These are phyloP conservation scores for Bilobella aurantiaca DNA, from an alignment of 1,140 invertebrate species.

Conservation along the genomic window DNA sequence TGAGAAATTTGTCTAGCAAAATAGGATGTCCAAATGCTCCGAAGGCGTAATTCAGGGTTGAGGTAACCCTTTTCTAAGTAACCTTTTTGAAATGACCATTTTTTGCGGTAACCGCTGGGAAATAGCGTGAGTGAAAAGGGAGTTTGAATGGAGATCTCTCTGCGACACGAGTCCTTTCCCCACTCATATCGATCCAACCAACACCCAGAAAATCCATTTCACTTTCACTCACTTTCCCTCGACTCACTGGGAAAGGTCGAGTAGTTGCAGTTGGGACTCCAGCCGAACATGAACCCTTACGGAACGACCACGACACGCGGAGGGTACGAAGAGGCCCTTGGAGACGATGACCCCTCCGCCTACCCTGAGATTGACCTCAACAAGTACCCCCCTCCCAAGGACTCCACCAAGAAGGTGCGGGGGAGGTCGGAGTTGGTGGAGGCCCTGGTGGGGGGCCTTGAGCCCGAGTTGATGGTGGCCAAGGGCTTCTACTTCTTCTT, in stretches of 20 bases:
- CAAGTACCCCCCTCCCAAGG: slow-evolving; percentile 63
- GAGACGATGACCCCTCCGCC: slow-evolving; percentile 51
- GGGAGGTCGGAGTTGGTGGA: slow-evolving; percentile 72
- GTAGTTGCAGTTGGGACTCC: not conserved
- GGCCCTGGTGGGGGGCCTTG: slow-evolving; percentile 64
- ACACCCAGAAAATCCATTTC: slow-evolving; percentile 6
- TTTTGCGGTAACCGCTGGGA: too few species aligned
- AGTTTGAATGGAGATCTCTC: too few species aligned
- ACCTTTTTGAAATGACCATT: too few species aligned
- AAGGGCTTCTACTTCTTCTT: slow-evolving; percentile 98
- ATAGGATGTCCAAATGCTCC: too few species aligned
- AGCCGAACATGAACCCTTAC: not conserved
- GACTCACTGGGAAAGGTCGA: not conserved
- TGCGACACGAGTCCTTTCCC: too few species aligned
- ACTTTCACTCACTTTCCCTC: not conserved
- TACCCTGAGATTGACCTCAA: slow-evolving; percentile 62
- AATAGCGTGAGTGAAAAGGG: too few species aligned
- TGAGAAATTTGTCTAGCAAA: too few species aligned
- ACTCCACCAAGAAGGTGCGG: slow-evolving; percentile 76
- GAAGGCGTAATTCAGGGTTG: too few species aligned
- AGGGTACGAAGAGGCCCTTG: slow-evolving; percentile 6
- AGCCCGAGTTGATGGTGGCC: slow-evolving; percentile 80
- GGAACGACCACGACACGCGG: not conserved
- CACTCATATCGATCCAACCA: not conserved
- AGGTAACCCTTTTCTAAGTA: too few species aligned